Evolutionary conservation across 2,113 vertebrate species (phyloP), one percentile per base, ranked within the genome.

Genomic region (Syrrhaptes paradoxus): DNA sequence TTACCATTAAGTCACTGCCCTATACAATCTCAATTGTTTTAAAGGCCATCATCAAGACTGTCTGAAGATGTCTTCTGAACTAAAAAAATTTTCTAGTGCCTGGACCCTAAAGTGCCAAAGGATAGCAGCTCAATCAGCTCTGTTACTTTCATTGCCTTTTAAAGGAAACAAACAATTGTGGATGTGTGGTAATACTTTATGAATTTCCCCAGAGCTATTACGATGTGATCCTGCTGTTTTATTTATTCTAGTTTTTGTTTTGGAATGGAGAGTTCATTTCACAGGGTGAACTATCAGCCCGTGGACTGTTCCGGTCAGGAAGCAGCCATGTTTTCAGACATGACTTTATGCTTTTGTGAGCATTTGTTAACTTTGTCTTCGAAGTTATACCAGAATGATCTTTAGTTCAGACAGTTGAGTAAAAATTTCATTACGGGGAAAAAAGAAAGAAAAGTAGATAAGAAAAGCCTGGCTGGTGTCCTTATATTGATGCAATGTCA

Each of bases 381-480:
- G 43, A 83, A 87, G 61, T 59, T 68, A n/a, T 22, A 52, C 45
- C 54, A 52, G 32, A 88, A 41, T 15, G 13, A 43, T 66, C 52
- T 51, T 38, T 54, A 63, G 55, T 70, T 87, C 71, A 68, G n/a
- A 67, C 24, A 62, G 20, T 62, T 94, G 73, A 66, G 51, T 55
- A 70, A 68, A 82, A 84, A 32, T 28, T 70, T 76, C 16, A 31
- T 93, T 76, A 81, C n/a, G 25, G 25, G 20, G n/a, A 12, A 32
- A 58, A 84, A 85, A 17, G 14, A 57, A 76, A 68, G 20, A 71
- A 93, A 77, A 76, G 28, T 28, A n/a, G 28, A 73, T 80, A 87
- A 94, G 89, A 95, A 90, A 85, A 73, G 67, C 87, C 29, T 28
- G 54, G 67, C 73, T 94, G 91, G 82, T 83, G 81, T 92, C 49